Evolutionary conservation across 2,888 invertebrate genomes (phyloP).

Genomic region (Torymus tubicola): DNA sequence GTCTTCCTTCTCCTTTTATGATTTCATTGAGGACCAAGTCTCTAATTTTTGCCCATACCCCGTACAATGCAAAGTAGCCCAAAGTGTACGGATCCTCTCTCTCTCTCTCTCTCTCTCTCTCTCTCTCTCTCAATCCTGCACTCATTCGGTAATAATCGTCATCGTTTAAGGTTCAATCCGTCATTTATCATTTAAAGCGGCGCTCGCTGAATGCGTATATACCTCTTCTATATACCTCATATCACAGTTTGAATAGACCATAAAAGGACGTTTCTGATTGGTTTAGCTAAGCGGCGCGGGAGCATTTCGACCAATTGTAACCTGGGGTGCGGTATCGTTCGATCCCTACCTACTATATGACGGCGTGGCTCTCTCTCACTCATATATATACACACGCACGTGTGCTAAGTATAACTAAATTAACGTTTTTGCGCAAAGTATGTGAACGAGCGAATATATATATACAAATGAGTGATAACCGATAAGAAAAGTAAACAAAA

Average conservation of each 20-base stretch:
- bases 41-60: slow-evolving; percentile 36
- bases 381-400: too few species aligned
- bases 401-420: too few species aligned
- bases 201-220: slow-evolving; percentile 11
- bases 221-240: too few species aligned
- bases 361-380: too few species aligned
- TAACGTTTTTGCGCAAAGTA: too few species aligned
- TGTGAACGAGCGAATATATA: too few species aligned
- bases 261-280: slow-evolving; percentile 7
- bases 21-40: slow-evolving; percentile 41
- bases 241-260: slow-evolving; percentile 28
- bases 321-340: slow-evolving; percentile 11
- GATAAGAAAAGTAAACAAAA: too few species aligned
- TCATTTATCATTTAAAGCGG: slow-evolving; percentile 25
- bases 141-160: slow-evolving; percentile 9
- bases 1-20: slow-evolving; percentile 37
- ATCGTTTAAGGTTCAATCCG: slow-evolving; percentile 37
- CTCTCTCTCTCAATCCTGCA: too few species aligned
- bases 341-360: not conserved
- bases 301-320: slow-evolving; percentile 16
- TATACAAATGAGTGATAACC: too few species aligned
- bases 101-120: too few species aligned
- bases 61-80: not conserved
- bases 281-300: slow-evolving; percentile 1
- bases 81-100: not conserved